A percentile compares a stretch with the other conserved stretches of the same genome.
These are phyloP conservation scores for Rhagonycha fulva DNA, from an alignment of 2,888 invertebrate genomes.

Conservation along the genomic window DNA sequence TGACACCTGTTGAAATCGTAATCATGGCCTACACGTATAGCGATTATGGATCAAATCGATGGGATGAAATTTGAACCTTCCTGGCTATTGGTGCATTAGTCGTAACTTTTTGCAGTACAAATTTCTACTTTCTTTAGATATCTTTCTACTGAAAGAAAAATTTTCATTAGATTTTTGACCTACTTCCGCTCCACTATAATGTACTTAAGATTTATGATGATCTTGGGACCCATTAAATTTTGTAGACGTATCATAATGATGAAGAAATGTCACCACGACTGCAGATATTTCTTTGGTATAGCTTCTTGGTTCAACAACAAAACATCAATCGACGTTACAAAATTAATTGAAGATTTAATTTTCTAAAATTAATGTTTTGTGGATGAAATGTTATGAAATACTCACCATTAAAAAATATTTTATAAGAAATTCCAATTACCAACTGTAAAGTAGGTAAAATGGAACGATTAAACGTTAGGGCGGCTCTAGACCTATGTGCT, in stretches of 20 bases:
- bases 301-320: constrained; percentile 19
- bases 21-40: too few species aligned
- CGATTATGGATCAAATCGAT: too few species aligned
- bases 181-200: not conserved
- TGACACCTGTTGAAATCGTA: too few species aligned
- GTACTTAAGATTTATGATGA: constrained; percentile 12
- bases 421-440: not conserved
- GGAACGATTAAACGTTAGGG: not conserved
- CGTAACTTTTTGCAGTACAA: not conserved
- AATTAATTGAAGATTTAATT: not conserved
- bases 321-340: constrained; percentile 11
- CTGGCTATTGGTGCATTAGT: too few species aligned
- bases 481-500: not conserved
- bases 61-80: too few species aligned
- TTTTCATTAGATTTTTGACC: not conserved
- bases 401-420: not conserved
- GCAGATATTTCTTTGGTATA: constrained; percentile 22
- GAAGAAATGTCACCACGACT: constrained; percentile 30
- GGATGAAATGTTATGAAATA: not conserved
- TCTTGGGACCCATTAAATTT: constrained; percentile 16
- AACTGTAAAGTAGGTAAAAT: not conserved
- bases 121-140: not conserved
- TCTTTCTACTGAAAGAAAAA: not conserved
- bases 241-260: constrained; percentile 15
- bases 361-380: not conserved